Evolutionary conservation across 1,140 invertebrate genomes (phyloP), one percentile per base, ranked within the genome.

Genomic region (Cydia splendana): DNA sequence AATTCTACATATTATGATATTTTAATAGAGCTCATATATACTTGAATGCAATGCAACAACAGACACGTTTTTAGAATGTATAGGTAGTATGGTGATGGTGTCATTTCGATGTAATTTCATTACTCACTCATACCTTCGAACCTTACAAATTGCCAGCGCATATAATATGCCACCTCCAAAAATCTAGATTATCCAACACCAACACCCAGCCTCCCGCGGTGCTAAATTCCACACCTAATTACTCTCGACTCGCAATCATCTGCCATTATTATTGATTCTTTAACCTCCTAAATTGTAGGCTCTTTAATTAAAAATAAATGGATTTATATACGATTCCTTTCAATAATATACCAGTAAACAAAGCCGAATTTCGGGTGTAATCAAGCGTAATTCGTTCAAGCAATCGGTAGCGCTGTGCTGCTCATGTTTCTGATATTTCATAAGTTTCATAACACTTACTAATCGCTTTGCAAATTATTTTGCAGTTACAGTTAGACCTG

Each of bases 301-400:
- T 65, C 65, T 82, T 81, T 81, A 81, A 83, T 81, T 79, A 80
- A 80, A 82, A 83, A 77, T 80, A 76, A 80, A 78, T 77, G 77
- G 77, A 81, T 81, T 81, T 81, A 81, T 83, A 77, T 79, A 77
- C 77, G 75, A 74, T 80, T 75, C 75, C 34, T 71, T 18, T 38
- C 1, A 13, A 42, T 48, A 48, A 48, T 48, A 48, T 48, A 9
- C n/a, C 13, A 71, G 34, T 42, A 71, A 71, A 71, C 34, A 42
- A 18, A 71, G 4, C n/a, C 15, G 34, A 18, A 38, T 71, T 38
- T 18, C 5, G 53, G 15, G 7, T 3, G 65, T 34, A 69, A 38
- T 69, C 13, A 34, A 48, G 12, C 65, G 65, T 38, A 38, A 34
- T 69, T 28, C 30, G 28, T 69, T 34, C 30, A 13, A 48, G 45